Evolutionary conservation across 2,113 vertebrate genomes (phyloP), one percentile per base, ranked within the genome.

Genomic region (Leptodactylus fuscus): DNA sequence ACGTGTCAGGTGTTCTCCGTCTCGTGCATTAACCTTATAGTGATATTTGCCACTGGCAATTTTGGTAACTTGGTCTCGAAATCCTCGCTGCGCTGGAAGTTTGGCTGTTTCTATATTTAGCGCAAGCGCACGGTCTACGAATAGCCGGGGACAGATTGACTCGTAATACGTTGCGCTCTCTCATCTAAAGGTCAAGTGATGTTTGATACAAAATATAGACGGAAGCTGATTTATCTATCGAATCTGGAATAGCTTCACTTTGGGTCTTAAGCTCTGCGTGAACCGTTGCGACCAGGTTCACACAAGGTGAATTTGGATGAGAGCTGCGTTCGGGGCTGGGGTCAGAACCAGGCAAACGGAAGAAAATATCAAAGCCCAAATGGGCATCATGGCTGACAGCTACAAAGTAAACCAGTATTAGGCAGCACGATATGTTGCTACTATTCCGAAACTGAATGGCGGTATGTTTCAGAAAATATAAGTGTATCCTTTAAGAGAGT

Each of bases 31-130:
- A 15, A 44, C 60, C 49, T 2, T 67, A 18, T 24, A 18, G 48
- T 38, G 67, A 55, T 55, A 12, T 38, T 29, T 10, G 67, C 67
- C 46, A 11, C 29, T 2, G 67, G 62, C 80, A 51, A 20, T 22
- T 51, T 70, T 32, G 18, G 80, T 81, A n/a, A 51, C 12, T 34
- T 48, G 80, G 58, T 44, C 58, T 81, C 38, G 20, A 81, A 70
- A 20, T 70, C 62, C 62, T 53, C 6, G 15, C 16, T 22, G 29
- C 75, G 22, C 20, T 12, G 48, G 48, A 82, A n/a, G 81, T 53
- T 29, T 18, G 78, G 34, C 55, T 27, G 5, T 12, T 34, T 73
- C 67, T 82, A 82, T 71, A 70, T 82, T 53, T 82, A 82, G 81
- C 27, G 16, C 6, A 10, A 69, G 60, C 49, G 22, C 81, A 5